Conservation (phyloP, 2,888 invertebrate genomes). For the Nemotelus nigrinus region DNA sequence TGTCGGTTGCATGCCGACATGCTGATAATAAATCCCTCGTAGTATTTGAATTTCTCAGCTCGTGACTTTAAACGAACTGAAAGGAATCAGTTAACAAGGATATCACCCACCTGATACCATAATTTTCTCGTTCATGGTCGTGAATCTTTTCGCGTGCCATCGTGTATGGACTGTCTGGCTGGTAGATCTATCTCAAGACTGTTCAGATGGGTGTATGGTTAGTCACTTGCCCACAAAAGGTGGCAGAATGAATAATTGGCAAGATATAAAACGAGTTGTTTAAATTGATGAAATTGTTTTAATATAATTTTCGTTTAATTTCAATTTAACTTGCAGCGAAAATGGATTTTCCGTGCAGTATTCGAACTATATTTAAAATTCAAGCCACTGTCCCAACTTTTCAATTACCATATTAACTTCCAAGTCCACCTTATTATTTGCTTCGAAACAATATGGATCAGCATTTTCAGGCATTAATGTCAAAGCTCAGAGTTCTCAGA, state of each 20-base stretch:
- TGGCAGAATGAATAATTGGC: slow-evolving; percentile 23
- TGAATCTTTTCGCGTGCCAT: neutral
- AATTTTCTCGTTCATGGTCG: neutral
- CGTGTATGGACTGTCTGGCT: neutral
- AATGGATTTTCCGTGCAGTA: no score
- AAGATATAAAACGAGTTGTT: neutral
- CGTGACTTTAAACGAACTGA: slow-evolving; percentile 31
- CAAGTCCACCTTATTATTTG: no score
- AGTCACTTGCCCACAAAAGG: neutral
- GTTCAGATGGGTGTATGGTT: no score
- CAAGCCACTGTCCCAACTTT: no score
- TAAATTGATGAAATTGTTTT: slow-evolving; percentile 31
- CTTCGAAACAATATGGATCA: no score
- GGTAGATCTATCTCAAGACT: neutral
- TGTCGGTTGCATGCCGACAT: neutral
- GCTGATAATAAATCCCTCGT: slow-evolving; percentile 26
- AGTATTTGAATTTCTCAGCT: slow-evolving; percentile 34
- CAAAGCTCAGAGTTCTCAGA: no score
- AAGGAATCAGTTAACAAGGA: slow-evolving; percentile 35
- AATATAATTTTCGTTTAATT: neutral
- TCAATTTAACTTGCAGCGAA: no score
- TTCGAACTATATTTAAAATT: no score
- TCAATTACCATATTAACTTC: no score
- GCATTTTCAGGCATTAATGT: no score
- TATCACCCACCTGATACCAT: slow-evolving; percentile 22